Base-by-base conservation (phyloP, 1,140 invertebrate species). In the Hormaphis cornu region DNA sequence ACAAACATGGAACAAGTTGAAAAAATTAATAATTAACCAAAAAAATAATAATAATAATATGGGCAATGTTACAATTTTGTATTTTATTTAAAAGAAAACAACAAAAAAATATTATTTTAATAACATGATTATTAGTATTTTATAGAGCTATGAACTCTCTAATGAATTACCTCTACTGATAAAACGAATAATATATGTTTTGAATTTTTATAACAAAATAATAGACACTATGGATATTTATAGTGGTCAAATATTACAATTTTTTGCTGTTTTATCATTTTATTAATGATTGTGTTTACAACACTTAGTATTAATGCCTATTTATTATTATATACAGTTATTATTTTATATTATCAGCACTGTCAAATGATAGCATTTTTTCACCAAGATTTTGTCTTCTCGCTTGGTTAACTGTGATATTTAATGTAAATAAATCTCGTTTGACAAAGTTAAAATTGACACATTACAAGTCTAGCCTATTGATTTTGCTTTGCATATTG, bases 241-340 rank as follows among this genome's bases (percentile, higher is more conserved):
- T 58, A 40, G 24, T n/a, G n/a, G n/a, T 56, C 24, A 24, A 58
- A 37, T 58, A 58, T 58, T 58, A 37, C 24, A 40, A 37, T 24
- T 58, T 56, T 22, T 58, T 18, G 26, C 54, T 58, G 33, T 58
- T 58, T 58, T 37, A 35, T 56, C 22, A 40, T 58, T 58, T n/a
- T n/a, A n/a, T n/a, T 40, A 24, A 58, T 33, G 30, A 9, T 40
- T 56, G 14, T 37, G 22, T 14, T 2, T 5, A 56, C n/a, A 26
- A 35, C 9, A 14, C 35, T 33, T 56, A n/a, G 33, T 35, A 54
- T 54, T 35, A 35, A 18, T 52, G 16, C 16, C 50, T 14, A 28
- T 28, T 52, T n/a, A 28, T n/a, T n/a, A n/a, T n/a, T n/a, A n/a
- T n/a, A n/a, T n/a, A n/a, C n/a, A n/a, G 28, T 52, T 52, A 52